Evolutionary conservation across 1,140 invertebrate genomes (phyloP), one percentile per base, ranked within the genome.

Genomic region (Drosophila takahashii): DNA sequence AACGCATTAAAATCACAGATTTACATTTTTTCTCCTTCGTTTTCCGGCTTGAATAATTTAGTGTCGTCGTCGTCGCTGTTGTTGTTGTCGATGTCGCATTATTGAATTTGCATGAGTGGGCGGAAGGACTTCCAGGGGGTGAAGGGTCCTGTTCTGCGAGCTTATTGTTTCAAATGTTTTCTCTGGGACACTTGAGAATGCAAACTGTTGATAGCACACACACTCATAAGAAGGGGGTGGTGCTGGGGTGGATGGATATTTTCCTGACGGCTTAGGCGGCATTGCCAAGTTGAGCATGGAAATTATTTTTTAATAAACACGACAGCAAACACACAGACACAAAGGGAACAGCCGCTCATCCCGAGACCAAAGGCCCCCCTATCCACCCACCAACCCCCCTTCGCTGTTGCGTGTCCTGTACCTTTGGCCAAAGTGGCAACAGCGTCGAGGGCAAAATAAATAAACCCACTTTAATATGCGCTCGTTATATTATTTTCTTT

Each of bases 1-100:
- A 90, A 90, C 81, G 81, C 87, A 90, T 90, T 90, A 90, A 90
- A 90, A 87, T 90, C 87, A 90, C 87, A 90, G 87, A 90, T 87
- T 87, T 84, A 87, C 81, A 90, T 90, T 90, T 90, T 85, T 86
- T 79, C 58, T 60, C 44, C 16, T 72, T 44, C 22, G 41, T 56
- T 37, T 50, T 15, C 48, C 47, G 44, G 42, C 45, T 51, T 87
- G 87, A 90, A 90, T 90, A 87, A 90, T 90, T 90, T 90, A 90
- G 79, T 90, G 87, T 83, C 67, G 62, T 72, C 79, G 66, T 52
- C 67, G 62, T 72, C 79, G 66, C 48, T 57, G 70, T 62, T 53
- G 48, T 48, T 58, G 39, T 16, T 29, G 41, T 37, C 22, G 83
- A 79, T 79, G 80, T 75, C 66, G 83, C 76, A 89, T 87, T 87